phyloP scores from a whole-genome alignment of 2,888 invertebrate genomes.

The Thecocarcelia acutangulata region DNA sequence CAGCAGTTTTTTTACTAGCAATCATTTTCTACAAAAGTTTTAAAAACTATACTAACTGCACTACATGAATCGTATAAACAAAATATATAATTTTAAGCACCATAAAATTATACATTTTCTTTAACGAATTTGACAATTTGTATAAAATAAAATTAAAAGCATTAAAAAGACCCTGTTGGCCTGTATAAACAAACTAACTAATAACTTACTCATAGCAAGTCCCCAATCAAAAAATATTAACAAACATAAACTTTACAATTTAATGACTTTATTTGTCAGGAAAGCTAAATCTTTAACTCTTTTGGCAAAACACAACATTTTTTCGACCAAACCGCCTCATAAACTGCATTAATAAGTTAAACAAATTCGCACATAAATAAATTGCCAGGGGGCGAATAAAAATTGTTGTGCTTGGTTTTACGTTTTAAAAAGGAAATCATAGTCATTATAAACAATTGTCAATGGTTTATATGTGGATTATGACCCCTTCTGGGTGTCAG shows the following conservation, averaged over 20 bases:
- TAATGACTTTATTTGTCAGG: conserved; percentile 65
- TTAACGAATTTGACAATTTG: conserved; percentile 38
- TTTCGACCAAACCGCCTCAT: background rate
- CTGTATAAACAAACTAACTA: conserved; percentile 17
- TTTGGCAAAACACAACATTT: background rate
- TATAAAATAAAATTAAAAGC: conserved; percentile 29
- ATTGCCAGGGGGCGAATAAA: conserved; percentile 48
- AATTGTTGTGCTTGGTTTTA: conserved; percentile 4
- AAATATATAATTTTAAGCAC: conserved; percentile 7
- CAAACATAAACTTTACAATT: conserved; percentile 55
- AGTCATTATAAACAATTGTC: conserved; percentile 63
- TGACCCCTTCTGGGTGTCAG: conserved; percentile 38
- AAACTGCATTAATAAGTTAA: conserved; percentile 25
- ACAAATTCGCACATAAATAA: conserved; percentile 60
- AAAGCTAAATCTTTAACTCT: conserved; percentile 10
- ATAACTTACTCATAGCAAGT: conserved; percentile 48
- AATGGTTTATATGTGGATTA: conserved; percentile 54
- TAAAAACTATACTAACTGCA: background rate
- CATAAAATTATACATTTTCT: conserved; percentile 58
- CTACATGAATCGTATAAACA: background rate
- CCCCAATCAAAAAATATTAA: conserved; percentile 18
- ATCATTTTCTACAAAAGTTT: background rate
- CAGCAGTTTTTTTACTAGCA: no score
- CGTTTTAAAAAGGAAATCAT: conserved; percentile 49
- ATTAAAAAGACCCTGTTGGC: background rate